A percentile compares a stretch with the other conserved stretches of the same genome.
These are phyloP conservation scores for Trichonephila clavata DNA, from an alignment of 1,140 invertebrate genomes.

Conservation along the genomic window DNA sequence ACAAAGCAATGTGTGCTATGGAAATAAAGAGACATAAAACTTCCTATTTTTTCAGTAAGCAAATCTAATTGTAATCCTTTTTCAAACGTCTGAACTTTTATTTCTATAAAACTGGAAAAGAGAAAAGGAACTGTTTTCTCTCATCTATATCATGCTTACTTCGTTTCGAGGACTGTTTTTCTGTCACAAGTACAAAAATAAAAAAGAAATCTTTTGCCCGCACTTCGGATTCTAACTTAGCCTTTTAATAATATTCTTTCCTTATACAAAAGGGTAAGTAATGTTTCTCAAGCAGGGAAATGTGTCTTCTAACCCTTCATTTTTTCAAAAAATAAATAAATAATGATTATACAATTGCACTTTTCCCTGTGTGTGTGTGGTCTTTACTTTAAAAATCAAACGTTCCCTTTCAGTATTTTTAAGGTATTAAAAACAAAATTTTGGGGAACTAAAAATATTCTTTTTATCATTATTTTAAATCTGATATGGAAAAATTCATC, in stretches of 20 bases:
- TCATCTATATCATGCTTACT: background rate
- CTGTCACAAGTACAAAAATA: background rate
- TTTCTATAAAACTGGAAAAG: no score
- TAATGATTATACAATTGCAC: no score
- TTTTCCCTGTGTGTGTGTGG: no score
- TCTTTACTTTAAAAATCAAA: no score
- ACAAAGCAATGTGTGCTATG: background rate
- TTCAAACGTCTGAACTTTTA: background rate
- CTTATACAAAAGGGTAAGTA: background rate
- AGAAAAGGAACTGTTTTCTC: background rate
- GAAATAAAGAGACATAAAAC: background rate
- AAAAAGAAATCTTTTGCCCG: background rate
- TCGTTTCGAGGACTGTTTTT: background rate
- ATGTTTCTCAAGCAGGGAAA: background rate
- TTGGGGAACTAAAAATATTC: no score
- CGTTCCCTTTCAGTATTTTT: no score
- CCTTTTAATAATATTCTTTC: background rate
- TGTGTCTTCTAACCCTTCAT: background rate
- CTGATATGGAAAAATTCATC: no score
- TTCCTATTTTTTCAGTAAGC: background rate
- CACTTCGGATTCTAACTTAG: background rate
- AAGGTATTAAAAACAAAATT: no score
- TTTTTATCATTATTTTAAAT: no score
- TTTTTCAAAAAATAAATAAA: no score
- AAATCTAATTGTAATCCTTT: background rate